A percentile compares a stretch with the other conserved stretches of the same genome.
Evolutionary conservation across 35 echinoderm and acorn worm genomes (phyloP).

Genomic region (Ophioderma brevispina): DNA sequence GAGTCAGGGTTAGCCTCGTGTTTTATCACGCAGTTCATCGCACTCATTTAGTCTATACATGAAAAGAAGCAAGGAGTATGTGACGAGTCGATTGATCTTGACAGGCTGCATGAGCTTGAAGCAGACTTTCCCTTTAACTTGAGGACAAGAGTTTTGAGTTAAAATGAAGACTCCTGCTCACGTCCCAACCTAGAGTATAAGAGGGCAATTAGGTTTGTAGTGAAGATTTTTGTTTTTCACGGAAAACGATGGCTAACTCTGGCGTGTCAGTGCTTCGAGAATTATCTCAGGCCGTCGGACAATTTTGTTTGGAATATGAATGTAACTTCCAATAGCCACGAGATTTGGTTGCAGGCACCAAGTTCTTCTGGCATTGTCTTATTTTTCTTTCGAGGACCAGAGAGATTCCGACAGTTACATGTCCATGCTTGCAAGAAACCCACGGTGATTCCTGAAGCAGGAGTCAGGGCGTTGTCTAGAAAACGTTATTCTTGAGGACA

Average conservation of each 20-base stretch:
- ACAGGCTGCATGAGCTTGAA: neutral
- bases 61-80: neutral
- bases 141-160: neutral
- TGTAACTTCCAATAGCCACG: neutral
- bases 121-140: neutral
- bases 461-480: neutral
- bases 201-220: neutral
- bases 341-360: neutral
- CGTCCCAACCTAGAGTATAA: neutral
- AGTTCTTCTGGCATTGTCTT: neutral
- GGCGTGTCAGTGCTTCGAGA: neutral
- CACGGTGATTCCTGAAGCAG: neutral
- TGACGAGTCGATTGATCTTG: neutral
- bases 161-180: neutral
- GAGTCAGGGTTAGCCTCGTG: neutral
- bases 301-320: neutral
- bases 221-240: neutral
- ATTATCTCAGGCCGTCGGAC: neutral
- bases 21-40: neutral
- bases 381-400: neutral
- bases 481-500: neutral
- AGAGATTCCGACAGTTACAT: neutral
- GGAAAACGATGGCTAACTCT: neutral
- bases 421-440: neutral
- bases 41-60: neutral